Base-by-base conservation (phyloP, 1,140 invertebrate genomes). In the Bombyx mandarina region DNA sequence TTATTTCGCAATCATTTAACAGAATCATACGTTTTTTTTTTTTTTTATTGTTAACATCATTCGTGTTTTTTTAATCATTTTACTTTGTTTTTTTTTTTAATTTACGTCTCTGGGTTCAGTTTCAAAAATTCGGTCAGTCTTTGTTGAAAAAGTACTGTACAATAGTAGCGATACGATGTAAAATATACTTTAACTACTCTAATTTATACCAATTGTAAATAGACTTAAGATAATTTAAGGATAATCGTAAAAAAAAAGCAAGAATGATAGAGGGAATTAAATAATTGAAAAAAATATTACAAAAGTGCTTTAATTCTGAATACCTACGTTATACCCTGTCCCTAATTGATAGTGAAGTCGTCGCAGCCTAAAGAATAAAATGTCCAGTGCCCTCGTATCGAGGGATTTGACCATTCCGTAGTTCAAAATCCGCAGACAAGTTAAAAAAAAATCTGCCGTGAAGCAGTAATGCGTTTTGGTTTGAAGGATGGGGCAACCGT, bases 171-270 rank as follows among this genome's bases (percentile, higher is more conserved):
- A 73, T 47, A 81, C 77, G 83, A 56, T 74, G 80, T 87, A 84
- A 78, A 83, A 79, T 82, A 79, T 72, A 80, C 72, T 83, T 79
- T 81, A 75, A 78, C 69, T 82, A 81, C 75, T 77, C 85, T 85
- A 85, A 85, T 85, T 87, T 85, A 85, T 85, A 81, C 74, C 77
- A 83, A 84, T 77, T 87, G 84, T 87, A 87, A 79, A 87, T 87
- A 87, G 71, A 62, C 72, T 69, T 82, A 82, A 84, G 81, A 71
- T 81, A 77, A 75, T 73, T 63, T 69, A 79, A 85, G 78, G 73
- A 71, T 77, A 81, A 83, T 83, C 73, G n/a, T 47, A 10, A 47
- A 51, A 79, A 86, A 81, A 85, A 82, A 81, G 75, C 75, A 82
- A 74, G 73, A 79, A 79, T 80, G 81, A 85, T 85, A 84, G 81